These are phyloP conservation scores for Sclerodermus sp. DNA, from an alignment of 2,888 invertebrate genomes.

Conservation along the genomic window DNA sequence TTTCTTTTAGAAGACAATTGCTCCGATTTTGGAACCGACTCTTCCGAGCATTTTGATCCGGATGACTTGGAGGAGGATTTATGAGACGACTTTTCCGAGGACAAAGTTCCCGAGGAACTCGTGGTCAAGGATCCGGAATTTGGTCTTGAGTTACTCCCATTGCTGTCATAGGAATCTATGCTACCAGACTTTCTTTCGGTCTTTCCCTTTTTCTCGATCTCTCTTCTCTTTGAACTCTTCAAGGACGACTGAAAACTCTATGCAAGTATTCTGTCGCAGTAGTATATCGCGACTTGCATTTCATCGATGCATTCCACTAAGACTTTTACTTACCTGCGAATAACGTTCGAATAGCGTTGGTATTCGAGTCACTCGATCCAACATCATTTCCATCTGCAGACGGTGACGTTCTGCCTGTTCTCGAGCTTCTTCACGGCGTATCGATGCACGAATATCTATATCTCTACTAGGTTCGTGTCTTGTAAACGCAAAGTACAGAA, in stretches of 20 bases:
- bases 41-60: slow-evolving; percentile 34
- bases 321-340: slow-evolving; percentile 60
- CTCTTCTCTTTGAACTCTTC: slow-evolving; percentile 13
- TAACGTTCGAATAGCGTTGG: slow-evolving; percentile 73
- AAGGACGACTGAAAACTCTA: slow-evolving; percentile 22
- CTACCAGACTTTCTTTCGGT: slow-evolving; percentile 37
- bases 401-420: slow-evolving; percentile 69
- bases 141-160: slow-evolving; percentile 37
- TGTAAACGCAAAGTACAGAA: background rate
- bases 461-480: slow-evolving; percentile 65
- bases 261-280: background rate
- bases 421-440: slow-evolving; percentile 69
- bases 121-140: slow-evolving; percentile 44
- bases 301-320: too few relatives aligned
- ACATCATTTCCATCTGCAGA: slow-evolving; percentile 73
- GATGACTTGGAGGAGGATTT: slow-evolving; percentile 35
- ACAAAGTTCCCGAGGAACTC: slow-evolving; percentile 40
- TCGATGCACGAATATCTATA: slow-evolving; percentile 67
- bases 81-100: too few relatives aligned
- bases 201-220: slow-evolving; percentile 30
- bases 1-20: slow-evolving; percentile 45
- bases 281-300: too few relatives aligned
- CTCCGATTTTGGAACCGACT: slow-evolving; percentile 33
- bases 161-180: slow-evolving; percentile 42
- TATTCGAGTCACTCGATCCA: slow-evolving; percentile 70